These are phyloP conservation scores for Uria aalge DNA, from an alignment of 2,113 vertebrate species.

Conservation along the genomic window DNA sequence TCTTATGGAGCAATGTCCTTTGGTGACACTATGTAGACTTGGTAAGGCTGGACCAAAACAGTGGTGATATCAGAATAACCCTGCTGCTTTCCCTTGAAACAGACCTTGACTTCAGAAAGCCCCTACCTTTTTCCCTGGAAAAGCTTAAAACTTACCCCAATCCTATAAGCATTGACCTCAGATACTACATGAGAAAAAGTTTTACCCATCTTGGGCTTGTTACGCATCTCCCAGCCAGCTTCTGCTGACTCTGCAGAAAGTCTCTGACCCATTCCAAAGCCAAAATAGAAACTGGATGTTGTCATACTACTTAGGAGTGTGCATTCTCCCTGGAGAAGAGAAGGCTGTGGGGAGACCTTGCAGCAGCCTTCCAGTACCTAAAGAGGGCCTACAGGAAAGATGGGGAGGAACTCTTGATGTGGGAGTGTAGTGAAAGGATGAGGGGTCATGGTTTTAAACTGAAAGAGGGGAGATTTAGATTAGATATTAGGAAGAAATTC, in stretches of 20 bases:
- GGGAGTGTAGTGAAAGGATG: too few relatives aligned
- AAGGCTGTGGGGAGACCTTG: too few relatives aligned
- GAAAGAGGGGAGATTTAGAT: too few relatives aligned
- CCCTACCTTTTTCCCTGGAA: background rate
- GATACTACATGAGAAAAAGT: background rate
- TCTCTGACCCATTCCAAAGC: background rate
- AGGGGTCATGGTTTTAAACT: too few relatives aligned
- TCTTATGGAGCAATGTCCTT: background rate
- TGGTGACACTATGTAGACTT: background rate
- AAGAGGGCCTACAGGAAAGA: too few relatives aligned
- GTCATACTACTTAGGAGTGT: background rate
- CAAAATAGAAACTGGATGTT: background rate
- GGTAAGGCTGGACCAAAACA: background rate
- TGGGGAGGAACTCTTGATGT: too few relatives aligned
- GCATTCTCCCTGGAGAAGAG: background rate
- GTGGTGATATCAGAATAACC: background rate
- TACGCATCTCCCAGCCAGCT: background rate
- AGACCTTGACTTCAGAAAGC: background rate
- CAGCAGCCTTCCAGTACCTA: too few relatives aligned
- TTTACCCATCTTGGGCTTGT: background rate
- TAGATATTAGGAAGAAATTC: too few relatives aligned
- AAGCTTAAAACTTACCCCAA: background rate
- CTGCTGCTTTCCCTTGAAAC: background rate
- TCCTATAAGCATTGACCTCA: background rate
- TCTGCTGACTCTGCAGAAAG: background rate